Conservation (phyloP, 1,140 invertebrate species). For the Drosophila persimilis region DNA sequence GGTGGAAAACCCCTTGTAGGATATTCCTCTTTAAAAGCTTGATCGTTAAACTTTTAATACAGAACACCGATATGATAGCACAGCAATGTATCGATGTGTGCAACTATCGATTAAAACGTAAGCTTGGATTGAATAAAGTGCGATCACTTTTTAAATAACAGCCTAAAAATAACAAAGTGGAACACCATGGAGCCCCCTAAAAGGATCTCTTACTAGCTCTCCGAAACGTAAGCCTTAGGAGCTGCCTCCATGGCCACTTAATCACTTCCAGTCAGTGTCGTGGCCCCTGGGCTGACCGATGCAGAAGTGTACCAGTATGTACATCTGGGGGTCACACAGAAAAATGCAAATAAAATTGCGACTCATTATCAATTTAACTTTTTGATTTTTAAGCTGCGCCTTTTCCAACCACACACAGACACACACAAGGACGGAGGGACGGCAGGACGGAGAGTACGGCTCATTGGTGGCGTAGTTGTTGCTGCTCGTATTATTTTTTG, state of each 20-base stretch:
- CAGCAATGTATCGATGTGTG: too few relatives aligned
- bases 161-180: too few relatives aligned
- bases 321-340: constrained; percentile 28
- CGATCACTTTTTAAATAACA: too few relatives aligned
- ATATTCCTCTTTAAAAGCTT: not conserved
- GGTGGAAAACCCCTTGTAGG: too few relatives aligned
- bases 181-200: not conserved
- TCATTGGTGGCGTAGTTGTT: not conserved
- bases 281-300: constrained; percentile 16
- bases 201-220: not conserved
- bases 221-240: not conserved
- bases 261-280: constrained; percentile 47
- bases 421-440: too few relatives aligned
- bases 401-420: constrained; percentile 41
- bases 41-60: too few relatives aligned
- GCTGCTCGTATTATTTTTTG: constrained; percentile 48
- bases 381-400: constrained; percentile 71
- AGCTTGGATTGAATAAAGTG: too few relatives aligned
- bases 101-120: too few relatives aligned
- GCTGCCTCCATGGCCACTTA: constrained; percentile 25
- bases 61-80: too few relatives aligned
- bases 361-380: constrained; percentile 79
- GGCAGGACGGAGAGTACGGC: not conserved
- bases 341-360: constrained; percentile 48
- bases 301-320: constrained; percentile 9